Base-by-base conservation (phyloP, 2,888 invertebrate genomes). In the Nasonovia ribisnigri region DNA sequence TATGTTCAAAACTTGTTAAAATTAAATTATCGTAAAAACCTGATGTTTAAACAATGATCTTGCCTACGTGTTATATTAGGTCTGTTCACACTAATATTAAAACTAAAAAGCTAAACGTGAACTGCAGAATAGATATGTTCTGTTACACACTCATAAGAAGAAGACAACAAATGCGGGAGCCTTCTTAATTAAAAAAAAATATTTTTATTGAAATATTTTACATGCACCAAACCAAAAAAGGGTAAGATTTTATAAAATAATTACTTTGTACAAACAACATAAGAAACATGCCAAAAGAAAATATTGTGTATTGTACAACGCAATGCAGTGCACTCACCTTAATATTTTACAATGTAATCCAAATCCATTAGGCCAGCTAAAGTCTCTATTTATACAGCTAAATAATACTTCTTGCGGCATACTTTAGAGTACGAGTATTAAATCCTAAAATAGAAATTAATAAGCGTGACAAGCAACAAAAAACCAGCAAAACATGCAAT, bases 251-350 rank as follows among this genome's bases (percentile, higher is more conserved):
- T 60, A 86, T 86, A 36, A 90, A 90, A 60, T 20, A 26, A 60
- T 90, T 36, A 60, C 20, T 89, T 57, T 36, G 29, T 86, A 48
- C n/a, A 77, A 67, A 89, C 51, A 46, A 51, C 29, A 90, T 90
- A 46, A 60, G n/a, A 84, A 10, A 93, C 93, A 93, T 93, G 93
- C 93, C 86, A 90, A 93, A 93, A 86, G 48, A 86, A 51, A 93
- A 87, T 89, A 89, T 60, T 84, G 93, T 93, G 93, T 93, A 93
- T 93, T 86, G 86, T 90, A 93, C 93, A 93, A 93, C 93, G 90
- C 93, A 93, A 93, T 87, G 93, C 93, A 90, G 93, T 93, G 93
- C 93, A 93, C 93, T 93, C 93, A 93, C 93, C 93, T 93, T 93
- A 51, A 90, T 93, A 90, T 90, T 93, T 93, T 86, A 93, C 90